Percentiles rank a stretch among this genome's conserved stretches.
These are phyloP conservation scores for Himalopsyche tibetana DNA, from an alignment of 2,888 invertebrate genomes.

Conservation along the genomic window DNA sequence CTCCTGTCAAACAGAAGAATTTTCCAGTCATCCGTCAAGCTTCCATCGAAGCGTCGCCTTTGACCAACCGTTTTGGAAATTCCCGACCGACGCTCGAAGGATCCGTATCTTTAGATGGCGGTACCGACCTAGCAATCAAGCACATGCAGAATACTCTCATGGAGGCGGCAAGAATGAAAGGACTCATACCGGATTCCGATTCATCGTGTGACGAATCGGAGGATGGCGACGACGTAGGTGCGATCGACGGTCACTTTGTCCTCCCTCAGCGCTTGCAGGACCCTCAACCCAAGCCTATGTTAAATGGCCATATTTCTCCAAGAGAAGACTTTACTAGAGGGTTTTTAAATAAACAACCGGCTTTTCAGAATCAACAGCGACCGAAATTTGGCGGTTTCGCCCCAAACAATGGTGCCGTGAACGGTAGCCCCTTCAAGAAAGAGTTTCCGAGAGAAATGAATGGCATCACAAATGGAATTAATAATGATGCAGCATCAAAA, in stretches of 20 bases:
- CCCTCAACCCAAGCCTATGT: conserved; percentile 44
- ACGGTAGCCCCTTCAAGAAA: conserved; percentile 9
- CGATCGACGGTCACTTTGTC: conserved; percentile 60
- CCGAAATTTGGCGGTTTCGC: background rate
- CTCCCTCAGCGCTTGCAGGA: conserved; percentile 50
- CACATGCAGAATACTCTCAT: conserved; percentile 35
- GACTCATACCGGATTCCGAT: conserved; percentile 52
- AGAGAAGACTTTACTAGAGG: conserved; percentile 18
- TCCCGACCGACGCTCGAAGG: conserved; percentile 55
- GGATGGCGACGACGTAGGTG: conserved; percentile 51
- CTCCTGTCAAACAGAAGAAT: conserved; percentile 69
- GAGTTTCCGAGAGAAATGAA: conserved; percentile 10
- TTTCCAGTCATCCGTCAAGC: conserved; percentile 70
- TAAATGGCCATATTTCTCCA: conserved; percentile 52
- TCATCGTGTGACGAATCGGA: conserved; percentile 50
- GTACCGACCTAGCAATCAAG: conserved; percentile 49
- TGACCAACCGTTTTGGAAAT: conserved; percentile 47
- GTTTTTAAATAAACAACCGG: background rate
- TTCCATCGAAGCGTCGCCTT: conserved; percentile 69
- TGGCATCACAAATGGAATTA: background rate
- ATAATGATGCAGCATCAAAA: conserved; percentile 44
- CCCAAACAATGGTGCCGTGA: background rate
- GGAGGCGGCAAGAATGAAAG: conserved; percentile 32
- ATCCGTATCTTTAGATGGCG: conserved; percentile 59
- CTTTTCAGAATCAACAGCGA: background rate